A percentile compares a stretch with the other conserved stretches of the same genome.
Conservation (phyloP, 2,797 vertebrate species). For the Nannoperca australis region DNA sequence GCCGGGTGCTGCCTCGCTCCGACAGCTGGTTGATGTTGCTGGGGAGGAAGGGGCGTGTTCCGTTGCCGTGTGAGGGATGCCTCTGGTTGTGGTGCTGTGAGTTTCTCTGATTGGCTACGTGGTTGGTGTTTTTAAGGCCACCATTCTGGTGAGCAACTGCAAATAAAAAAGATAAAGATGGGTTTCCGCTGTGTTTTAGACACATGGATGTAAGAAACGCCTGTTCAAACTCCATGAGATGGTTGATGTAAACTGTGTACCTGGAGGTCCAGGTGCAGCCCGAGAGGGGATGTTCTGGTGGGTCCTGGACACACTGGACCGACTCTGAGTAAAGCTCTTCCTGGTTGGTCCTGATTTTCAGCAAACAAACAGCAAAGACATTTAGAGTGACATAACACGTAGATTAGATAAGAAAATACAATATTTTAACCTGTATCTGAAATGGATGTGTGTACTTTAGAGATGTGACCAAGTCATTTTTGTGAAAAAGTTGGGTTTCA, state of each 20-base stretch:
- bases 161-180: neutral
- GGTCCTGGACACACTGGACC: constrained; percentile 74
- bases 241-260: constrained; percentile 67
- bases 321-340: constrained; percentile 82
- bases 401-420: neutral
- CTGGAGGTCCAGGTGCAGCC: constrained; percentile 93
- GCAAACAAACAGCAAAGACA: neutral
- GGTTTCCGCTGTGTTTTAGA: neutral
- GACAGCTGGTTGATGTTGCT: constrained; percentile 79
- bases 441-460: neutral
- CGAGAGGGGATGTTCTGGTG: constrained; percentile 89
- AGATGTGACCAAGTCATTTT: neutral
- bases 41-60: constrained; percentile 88
- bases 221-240: neutral
- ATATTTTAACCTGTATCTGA: neutral
- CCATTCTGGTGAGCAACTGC: constrained; percentile 93
- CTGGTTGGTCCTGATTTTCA: constrained; percentile 89
- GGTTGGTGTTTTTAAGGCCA: constrained; percentile 84
- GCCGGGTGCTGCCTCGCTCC: constrained; percentile 82
- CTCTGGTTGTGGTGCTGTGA: constrained; percentile 84
- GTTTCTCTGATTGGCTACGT: constrained; percentile 82
- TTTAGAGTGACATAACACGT: neutral
- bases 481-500: neutral
- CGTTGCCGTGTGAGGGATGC: constrained; percentile 57
- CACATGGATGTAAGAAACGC: neutral